Conservation (phyloP, 2,113 vertebrate species). For the Platanista minor region DNA sequence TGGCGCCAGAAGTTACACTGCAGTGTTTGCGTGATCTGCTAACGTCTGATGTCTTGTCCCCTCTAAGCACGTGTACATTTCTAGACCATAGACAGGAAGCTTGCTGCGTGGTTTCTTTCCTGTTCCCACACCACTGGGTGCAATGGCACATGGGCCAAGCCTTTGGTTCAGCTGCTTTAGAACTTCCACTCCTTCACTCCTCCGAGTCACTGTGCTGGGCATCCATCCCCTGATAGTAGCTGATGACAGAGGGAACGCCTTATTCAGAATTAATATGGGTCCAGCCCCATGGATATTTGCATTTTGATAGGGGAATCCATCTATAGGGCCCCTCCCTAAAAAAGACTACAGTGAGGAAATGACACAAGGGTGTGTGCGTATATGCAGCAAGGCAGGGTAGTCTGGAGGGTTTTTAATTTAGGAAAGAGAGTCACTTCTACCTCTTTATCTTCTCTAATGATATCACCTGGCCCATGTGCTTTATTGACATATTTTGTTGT, state of each 20-base stretch:
- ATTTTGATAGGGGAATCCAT: neutral
- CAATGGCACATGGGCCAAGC: accelerated
- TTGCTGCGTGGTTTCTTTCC: neutral
- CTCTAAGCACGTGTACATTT: neutral
- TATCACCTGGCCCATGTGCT: accelerated
- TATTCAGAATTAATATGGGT: neutral
- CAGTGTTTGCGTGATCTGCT: neutral
- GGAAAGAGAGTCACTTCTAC: neutral
- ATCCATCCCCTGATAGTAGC: neutral
- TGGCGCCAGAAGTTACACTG: neutral
- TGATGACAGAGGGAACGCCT: neutral
- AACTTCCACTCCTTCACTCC: neutral
- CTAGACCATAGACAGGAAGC: neutral
- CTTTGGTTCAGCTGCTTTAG: neutral
- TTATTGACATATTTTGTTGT: neutral
- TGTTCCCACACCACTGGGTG: neutral
- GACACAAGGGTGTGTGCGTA: accelerated
- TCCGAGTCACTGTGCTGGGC: neutral
- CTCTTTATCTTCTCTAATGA: neutral
- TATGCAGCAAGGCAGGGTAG: accelerated
- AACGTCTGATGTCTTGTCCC: neutral
- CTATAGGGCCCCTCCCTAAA: neutral
- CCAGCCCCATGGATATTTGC: neutral
- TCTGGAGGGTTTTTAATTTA: neutral
- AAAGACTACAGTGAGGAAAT: neutral